These are phyloP conservation scores for Scleropages formosus DNA, from an alignment of 2,797 vertebrate genomes.

Conservation along the genomic window DNA sequence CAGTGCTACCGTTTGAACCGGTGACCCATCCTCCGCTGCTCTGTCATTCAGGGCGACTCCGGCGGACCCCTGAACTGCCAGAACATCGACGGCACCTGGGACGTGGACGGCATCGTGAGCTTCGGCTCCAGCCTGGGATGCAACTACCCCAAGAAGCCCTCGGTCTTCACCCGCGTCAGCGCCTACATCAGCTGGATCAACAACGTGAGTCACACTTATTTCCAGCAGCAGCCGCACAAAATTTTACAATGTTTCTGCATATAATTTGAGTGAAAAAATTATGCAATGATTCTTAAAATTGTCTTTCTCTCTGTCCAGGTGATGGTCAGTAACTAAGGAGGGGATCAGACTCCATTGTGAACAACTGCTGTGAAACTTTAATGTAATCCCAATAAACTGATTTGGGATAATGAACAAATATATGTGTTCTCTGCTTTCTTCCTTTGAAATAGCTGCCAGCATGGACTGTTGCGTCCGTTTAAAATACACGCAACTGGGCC, in stretches of 20 bases:
- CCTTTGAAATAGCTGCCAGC: background rate
- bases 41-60: slow-evolving; percentile 75
- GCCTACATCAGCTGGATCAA: slow-evolving; percentile 78
- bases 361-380: slow-evolving; percentile 30
- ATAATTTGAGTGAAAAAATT: background rate
- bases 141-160: slow-evolving; percentile 79
- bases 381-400: slow-evolving; percentile 17
- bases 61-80: slow-evolving; percentile 84
- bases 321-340: slow-evolving; percentile 57
- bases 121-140: slow-evolving; percentile 79
- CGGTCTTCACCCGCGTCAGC: slow-evolving; percentile 81
- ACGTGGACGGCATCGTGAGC: slow-evolving; percentile 80
- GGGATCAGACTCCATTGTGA: background rate
- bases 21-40: slow-evolving; percentile 5
- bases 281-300: background rate
- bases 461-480: too few species aligned
- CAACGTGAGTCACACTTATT: slow-evolving; percentile 56
- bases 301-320: slow-evolving; percentile 46
- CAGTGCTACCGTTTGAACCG: background rate
- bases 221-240: background rate
- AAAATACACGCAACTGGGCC: too few species aligned
- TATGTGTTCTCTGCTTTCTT: slow-evolving; percentile 1
- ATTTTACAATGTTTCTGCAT: background rate
- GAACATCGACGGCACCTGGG: slow-evolving; percentile 66
- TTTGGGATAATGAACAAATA: background rate